Evolutionary conservation across 2,888 invertebrate species (phyloP), one percentile per base, ranked within the genome.

Genomic region (Agriopis aurantiaria): DNA sequence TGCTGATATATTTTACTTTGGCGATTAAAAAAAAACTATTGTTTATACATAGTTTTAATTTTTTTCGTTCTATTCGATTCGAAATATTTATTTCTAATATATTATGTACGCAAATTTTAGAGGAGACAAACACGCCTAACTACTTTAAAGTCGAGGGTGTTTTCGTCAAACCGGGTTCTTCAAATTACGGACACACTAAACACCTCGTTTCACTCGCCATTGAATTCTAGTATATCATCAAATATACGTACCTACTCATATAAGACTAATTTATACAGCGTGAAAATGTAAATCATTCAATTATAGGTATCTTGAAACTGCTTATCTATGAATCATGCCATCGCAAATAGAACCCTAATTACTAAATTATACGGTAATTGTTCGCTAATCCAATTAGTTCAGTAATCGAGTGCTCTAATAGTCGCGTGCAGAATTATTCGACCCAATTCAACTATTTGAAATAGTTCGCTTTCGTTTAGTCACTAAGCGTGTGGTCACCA

Each of bases 341-440:
- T 60, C 41, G 60, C 51, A 51, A 51, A 60, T 60, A 7, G 14
- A 49, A 41, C 40, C 23, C 40, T 51, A 60, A 60, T 41, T 51
- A 10, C 9, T 40, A 51, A 57, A 52, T 58, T 51, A 46, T 14
- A 58, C 58, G 49, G 58, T 51, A 60, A 59, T 60, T 51, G 40
- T 51, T 41, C 40, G 41, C 40, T 60, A 11, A 51, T 51, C n/a
- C 40, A 51, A 60, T 60, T 60, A 51, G 7, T 41, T 3, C 40
- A 51, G 14, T 58, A 23, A 23, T 58, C 11, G 23, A 58, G 58
- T 58, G 8, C 12, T 33, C 11, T 33, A 43, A 41, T 14, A 45
- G 12, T 46, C 11, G 58, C 58, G 58, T 58, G 58, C 23, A 8
- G 17, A 46, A 58, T 46, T 14, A 10, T 58, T 58, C 17, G 23